These are phyloP conservation scores for Netelia fuscicornis DNA, from an alignment of 2,888 invertebrate species.

Conservation along the genomic window DNA sequence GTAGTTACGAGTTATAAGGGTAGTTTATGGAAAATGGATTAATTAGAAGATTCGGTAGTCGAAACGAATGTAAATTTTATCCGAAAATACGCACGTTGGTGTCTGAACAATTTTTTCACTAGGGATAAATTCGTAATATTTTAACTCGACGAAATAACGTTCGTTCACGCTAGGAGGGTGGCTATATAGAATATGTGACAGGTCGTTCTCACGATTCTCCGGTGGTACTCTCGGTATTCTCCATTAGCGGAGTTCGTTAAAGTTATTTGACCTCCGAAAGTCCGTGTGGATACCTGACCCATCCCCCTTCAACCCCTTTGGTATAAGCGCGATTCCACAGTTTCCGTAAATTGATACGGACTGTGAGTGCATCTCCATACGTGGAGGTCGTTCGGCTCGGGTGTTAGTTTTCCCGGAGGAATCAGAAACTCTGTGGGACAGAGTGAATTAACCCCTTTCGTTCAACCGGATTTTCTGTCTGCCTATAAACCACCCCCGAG, in stretches of 20 bases:
- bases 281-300: constrained; percentile 12
- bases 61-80: no score
- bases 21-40: no score
- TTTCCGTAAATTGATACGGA: constrained; percentile 37
- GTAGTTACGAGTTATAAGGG: no score
- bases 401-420: constrained; percentile 31
- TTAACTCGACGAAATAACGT: background rate
- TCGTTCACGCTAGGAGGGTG: background rate
- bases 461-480: constrained; percentile 21
- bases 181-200: constrained; percentile 31
- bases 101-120: background rate
- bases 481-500: constrained; percentile 3
- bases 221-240: constrained; percentile 45
- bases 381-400: constrained; percentile 4
- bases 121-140: background rate
- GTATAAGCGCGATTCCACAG: constrained; percentile 13
- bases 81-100: no score
- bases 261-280: constrained; percentile 45
- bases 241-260: constrained; percentile 57
- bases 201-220: constrained; percentile 31
- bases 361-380: constrained; percentile 27
- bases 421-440: constrained; percentile 42
- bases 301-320: background rate
- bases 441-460: constrained; percentile 50
- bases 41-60: no score